Conservation (phyloP, 2,888 invertebrate species). For the Ellobium chinense region DNA sequence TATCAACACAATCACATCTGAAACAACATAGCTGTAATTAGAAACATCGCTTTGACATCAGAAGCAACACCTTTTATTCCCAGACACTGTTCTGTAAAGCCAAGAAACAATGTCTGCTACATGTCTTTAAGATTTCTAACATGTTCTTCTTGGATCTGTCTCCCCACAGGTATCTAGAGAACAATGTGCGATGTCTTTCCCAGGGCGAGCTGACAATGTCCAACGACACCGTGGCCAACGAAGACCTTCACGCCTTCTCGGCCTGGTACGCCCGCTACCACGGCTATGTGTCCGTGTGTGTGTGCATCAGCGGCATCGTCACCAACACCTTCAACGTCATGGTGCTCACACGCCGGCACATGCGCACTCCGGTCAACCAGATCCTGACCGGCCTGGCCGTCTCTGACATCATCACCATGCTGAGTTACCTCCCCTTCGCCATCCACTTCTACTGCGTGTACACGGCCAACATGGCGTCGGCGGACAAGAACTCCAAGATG, state of each 20-base stretch:
- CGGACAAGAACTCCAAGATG: constrained; percentile 70
- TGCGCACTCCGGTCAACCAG: constrained; percentile 93
- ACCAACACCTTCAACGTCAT: constrained; percentile 96
- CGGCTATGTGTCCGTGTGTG: constrained; percentile 90
- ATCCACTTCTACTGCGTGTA: constrained; percentile 82
- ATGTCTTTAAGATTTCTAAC: no score
- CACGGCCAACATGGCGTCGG: constrained; percentile 55
- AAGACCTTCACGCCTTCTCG: constrained; percentile 59
- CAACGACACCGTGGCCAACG: constrained; percentile 47
- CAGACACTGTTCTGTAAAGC: no score
- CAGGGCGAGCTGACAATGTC: constrained; percentile 50
- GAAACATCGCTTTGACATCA: no score
- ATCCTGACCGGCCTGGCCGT: constrained; percentile 91
- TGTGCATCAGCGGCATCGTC: constrained; percentile 93
- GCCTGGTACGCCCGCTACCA: constrained; percentile 82
- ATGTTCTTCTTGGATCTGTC: no score
- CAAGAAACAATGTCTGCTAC: no score
- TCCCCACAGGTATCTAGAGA: constrained; percentile 59
- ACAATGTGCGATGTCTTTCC: constrained; percentile 56
- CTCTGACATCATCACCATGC: constrained; percentile 92
- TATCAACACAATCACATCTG: no score
- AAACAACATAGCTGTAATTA: no score
- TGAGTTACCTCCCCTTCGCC: constrained; percentile 93
- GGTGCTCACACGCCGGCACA: constrained; percentile 89
- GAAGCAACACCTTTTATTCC: no score